Base-by-base conservation (phyloP, 2,113 vertebrate species). In the Circaetus cinerascens region DNA sequence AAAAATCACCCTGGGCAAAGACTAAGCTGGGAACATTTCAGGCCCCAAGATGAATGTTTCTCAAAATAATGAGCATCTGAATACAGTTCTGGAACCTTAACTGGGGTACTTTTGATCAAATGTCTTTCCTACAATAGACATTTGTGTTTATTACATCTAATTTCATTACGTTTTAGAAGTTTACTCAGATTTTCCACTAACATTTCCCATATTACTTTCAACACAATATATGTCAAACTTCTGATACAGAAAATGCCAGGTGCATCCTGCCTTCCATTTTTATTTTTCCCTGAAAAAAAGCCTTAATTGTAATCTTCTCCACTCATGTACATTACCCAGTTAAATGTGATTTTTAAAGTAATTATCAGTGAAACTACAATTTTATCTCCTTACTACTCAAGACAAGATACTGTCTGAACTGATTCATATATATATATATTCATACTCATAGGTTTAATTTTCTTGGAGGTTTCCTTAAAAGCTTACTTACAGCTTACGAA, bases 51-150 rank as follows among this genome's bases (percentile, higher is more conserved):
- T 19, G 56, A 95, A 71, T 46, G 45, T 75, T 95, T 71, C 80
- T 90, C 53, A 80, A 94, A 95, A 90, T 83, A 95, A 95, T 25
- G 67, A 96, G 80, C 80, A 87, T 80, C 63, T 74, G 74, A 93
- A 81, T 86, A 88, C 66, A 66, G 71, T 66, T 78, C 86, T 85
- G 57, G 77, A 97, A 95, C 93, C 75, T 84, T 82, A 55, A 79
- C 67, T 26, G 56, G 46, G 21, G 25, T 77, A 38, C 57, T 66
- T 80, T 34, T 22, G 50, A 73, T 67, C 43, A 86, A 68, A 57
- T 25, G 29, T 56, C 86, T 79, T 62, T 60, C 45, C 59, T 94
- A 34, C 60, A 80, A 48, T 2, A 88, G 84, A 63, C 23, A 72
- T 48, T 56, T 43, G 7, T 63, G 62, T 88, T 94, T 81, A 78